These are phyloP conservation scores for Erannis defoliaria DNA, from an alignment of 2,888 invertebrate genomes.

Conservation along the genomic window DNA sequence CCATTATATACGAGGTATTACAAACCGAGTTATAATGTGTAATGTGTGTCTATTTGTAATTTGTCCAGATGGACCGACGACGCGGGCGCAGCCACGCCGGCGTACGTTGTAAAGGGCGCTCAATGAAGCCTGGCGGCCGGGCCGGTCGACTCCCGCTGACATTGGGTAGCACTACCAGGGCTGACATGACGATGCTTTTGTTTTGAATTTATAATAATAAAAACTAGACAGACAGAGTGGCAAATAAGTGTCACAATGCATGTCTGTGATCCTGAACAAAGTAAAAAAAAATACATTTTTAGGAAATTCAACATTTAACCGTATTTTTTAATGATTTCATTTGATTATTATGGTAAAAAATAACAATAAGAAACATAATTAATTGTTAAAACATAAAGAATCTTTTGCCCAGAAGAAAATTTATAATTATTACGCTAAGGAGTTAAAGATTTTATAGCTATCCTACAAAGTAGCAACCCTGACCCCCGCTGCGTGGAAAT, in stretches of 20 bases:
- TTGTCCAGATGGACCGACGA: background rate
- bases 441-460: background rate
- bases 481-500: conserved; percentile 72
- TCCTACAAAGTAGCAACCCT: conserved; percentile 52
- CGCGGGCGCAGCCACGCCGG: conserved; percentile 7
- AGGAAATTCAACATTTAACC: no score
- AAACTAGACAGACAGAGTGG: no score
- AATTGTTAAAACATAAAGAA: no score
- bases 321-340: no score
- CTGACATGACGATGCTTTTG: conserved; percentile 28
- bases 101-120: conserved; percentile 28
- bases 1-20: no score
- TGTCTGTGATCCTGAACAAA: no score
- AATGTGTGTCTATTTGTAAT: background rate
- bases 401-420: no score
- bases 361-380: no score
- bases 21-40: no score
- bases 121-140: conserved; percentile 35
- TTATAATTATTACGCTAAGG: background rate
- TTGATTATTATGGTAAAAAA: no score
- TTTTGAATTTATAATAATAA: background rate
- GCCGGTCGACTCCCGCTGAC: conserved; percentile 61
- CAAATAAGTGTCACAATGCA: no score
- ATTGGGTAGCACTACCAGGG: conserved; percentile 47
- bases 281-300: no score